Evolutionary conservation across 2,113 vertebrate species (phyloP), one percentile per base, ranked within the genome.

Genomic region (Aspiorhynchus laticeps): DNA sequence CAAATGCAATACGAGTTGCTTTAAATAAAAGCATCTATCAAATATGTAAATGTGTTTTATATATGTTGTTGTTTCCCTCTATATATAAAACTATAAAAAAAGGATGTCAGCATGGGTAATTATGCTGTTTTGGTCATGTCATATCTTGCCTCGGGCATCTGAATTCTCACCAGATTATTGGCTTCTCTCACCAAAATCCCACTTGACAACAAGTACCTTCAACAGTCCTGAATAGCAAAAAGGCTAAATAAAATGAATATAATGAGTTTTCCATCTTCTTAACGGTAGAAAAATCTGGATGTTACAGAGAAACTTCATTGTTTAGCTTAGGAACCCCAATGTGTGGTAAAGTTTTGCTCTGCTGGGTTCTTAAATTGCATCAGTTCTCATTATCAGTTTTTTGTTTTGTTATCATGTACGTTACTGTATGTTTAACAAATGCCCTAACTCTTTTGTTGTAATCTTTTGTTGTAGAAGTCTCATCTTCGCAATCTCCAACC

Each of bases 291-390:
- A 8, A 84, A 74, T 24, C 63, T 63, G 43, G 51, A n/a, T 46
- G 12, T 24, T 88, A 87, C 75, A 76, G 80, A 90, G 71, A 80
- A 92, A 90, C 71, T 90, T 88, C 87, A 90, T 83, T 81, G 78
- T 88, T 90, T 87, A 89, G 87, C 53, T 85, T 85, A 87, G 87
- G 89, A 91, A 92, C 90, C 79, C 90, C 88, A 92, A 92, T 93
- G 92, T 93, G n/a, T n/a, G 90, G 89, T 89, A 87, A 88, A 86
- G 84, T 46, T 86, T 59, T 91, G 91, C 93, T 89, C 88, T 74
- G 81, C 65, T 88, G 90, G 79, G 11, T 91, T 90, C 90, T 87
- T 86, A 93, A 93, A 92, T 93, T 92, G 92, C 90, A 89, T 90
- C 91, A 90, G 73, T 86, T 85, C 78, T 87, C 63, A 65, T n/a